Evolutionary conservation across 2,888 invertebrate genomes (phyloP).

Genomic region (Himalopsyche kuldschensis): DNA sequence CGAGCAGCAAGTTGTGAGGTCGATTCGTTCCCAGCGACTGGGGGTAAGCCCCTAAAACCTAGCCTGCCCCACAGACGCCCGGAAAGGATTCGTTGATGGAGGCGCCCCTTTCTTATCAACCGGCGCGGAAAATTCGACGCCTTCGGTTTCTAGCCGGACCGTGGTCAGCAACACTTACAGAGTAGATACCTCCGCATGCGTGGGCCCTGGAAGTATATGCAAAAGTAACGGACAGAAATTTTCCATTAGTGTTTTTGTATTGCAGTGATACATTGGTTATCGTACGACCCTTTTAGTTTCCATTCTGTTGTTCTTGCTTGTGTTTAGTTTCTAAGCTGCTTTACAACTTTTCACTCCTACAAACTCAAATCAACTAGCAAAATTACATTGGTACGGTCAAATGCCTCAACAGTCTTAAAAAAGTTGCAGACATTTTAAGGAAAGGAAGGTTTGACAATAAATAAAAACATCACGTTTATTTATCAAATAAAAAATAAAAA

Average conservation of each 20-base stretch:
- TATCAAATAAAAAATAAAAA: too few relatives aligned
- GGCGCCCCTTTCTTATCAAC: conserved; percentile 22
- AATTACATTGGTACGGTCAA: too few relatives aligned
- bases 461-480: too few relatives aligned
- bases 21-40: conserved; percentile 13
- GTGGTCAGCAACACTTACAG: background rate
- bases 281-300: background rate
- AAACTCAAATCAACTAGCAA: too few relatives aligned
- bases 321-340: background rate
- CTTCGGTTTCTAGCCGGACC: background rate
- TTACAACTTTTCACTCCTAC: background rate
- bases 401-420: too few relatives aligned
- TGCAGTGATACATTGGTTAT: background rate
- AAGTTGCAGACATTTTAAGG: too few relatives aligned
- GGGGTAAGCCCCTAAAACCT: background rate
- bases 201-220: background rate
- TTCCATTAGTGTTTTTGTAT: background rate
- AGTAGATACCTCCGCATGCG: background rate
- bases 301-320: background rate
- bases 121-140: conserved; percentile 25
- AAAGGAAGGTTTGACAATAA: too few relatives aligned
- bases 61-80: background rate
- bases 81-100: conserved; percentile 27
- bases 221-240: background rate
- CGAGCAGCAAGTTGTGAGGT: conserved; percentile 15